Conservation (phyloP, 2,797 vertebrate genomes). For the Aselliscus stoliczkanus region DNA sequence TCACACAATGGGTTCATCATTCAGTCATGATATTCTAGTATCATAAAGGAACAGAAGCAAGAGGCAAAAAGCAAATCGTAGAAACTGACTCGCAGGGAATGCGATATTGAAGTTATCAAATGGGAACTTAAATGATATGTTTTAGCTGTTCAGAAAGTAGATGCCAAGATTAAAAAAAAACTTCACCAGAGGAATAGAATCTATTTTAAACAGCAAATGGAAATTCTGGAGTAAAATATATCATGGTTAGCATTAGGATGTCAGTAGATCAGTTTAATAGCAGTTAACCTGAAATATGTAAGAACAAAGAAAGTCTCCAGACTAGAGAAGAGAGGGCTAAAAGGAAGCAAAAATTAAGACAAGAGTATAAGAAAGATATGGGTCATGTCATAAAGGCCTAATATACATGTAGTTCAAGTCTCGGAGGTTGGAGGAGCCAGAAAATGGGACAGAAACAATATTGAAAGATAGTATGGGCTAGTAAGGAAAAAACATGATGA, state of each 20-base stretch:
- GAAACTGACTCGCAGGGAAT: neutral
- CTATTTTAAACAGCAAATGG: neutral
- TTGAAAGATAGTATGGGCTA: neutral
- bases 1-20: neutral
- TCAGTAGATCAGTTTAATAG: neutral
- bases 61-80: neutral
- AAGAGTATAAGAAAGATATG: neutral
- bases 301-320: neutral
- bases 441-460: neutral
- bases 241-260: neutral
- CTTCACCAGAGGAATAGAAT: neutral
- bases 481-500: neutral
- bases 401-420: neutral
- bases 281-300: neutral
- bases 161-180: neutral
- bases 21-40: neutral
- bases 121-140: neutral
- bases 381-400: neutral
- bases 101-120: neutral
- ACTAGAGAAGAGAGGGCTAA: neutral
- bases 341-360: neutral
- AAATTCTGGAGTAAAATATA: neutral
- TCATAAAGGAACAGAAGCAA: neutral
- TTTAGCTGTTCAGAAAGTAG: neutral
- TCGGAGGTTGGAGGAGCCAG: neutral